Conservation (phyloP, 1,140 invertebrate genomes). For the Linepithema humile region DNA sequence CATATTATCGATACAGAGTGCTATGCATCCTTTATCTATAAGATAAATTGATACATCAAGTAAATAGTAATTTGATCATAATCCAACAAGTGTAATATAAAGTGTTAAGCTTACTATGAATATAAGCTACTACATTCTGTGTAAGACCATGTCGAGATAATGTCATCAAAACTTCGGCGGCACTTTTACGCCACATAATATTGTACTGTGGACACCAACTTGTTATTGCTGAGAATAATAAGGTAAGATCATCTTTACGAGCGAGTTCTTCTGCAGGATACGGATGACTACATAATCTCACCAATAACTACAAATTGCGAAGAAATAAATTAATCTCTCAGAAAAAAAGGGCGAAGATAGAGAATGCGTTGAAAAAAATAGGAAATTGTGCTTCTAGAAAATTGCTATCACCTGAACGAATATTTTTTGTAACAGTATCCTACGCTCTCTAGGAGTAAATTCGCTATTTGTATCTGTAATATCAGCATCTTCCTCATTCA, state of each 20-base stretch:
- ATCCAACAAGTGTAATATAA: neutral
- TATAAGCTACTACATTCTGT: constrained; percentile 96
- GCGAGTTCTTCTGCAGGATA: constrained; percentile 98
- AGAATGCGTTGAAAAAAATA: neutral
- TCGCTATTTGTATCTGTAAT: constrained; percentile 91
- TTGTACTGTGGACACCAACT: constrained; percentile 97
- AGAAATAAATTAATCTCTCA: constrained; percentile 22
- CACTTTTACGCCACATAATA: constrained; percentile 97
- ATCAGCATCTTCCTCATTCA: constrained; percentile 92
- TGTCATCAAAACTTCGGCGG: constrained; percentile 98
- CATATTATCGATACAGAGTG: constrained; percentile 98
- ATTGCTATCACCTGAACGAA: constrained; percentile 93
- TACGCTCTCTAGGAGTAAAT: constrained; percentile 95
- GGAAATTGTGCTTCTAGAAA: neutral
- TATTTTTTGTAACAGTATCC: constrained; percentile 97
- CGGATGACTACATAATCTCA: constrained; percentile 95
- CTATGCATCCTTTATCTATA: constrained; percentile 97
- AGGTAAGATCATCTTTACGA: constrained; percentile 97
- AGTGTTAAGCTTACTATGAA: constrained; percentile 92
- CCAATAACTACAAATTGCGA: constrained; percentile 89
- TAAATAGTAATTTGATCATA: neutral
- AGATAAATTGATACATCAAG: constrained; percentile 70
- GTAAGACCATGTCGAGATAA: constrained; percentile 97
- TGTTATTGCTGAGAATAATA: constrained; percentile 98
- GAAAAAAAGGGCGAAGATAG: neutral